Conservation (phyloP, 2,113 vertebrate genomes). For the Pelodiscus sinensis region DNA sequence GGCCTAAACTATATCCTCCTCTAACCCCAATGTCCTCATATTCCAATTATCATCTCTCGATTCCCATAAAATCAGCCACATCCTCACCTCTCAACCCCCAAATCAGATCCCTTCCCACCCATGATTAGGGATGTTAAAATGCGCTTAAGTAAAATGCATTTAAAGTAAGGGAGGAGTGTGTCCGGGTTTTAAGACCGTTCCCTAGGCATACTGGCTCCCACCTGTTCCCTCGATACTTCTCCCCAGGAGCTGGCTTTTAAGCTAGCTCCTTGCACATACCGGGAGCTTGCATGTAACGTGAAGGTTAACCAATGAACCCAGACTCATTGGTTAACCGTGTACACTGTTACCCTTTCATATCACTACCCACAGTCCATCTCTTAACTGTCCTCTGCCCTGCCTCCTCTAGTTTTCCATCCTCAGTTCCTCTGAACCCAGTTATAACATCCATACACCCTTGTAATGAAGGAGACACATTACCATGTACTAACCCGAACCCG, state of each 20-base stretch:
- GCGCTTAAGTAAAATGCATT: too few relatives aligned
- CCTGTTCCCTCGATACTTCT: too few relatives aligned
- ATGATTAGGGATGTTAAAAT: not conserved
- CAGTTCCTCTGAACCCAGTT: not conserved
- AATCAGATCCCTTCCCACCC: not conserved
- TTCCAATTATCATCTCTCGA: not conserved
- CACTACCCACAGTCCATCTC: not conserved
- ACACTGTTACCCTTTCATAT: too few relatives aligned
- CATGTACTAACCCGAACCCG: slow-evolving; percentile 84
- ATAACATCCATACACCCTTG: slow-evolving; percentile 48
- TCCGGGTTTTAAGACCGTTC: too few relatives aligned
- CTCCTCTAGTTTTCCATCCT: slow-evolving; percentile 10
- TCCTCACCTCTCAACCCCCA: not conserved
- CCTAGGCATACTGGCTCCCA: too few relatives aligned
- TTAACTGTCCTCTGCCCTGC: not conserved
- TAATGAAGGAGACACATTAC: slow-evolving; percentile 78
- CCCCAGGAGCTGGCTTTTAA: too few relatives aligned
- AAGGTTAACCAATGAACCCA: too few relatives aligned
- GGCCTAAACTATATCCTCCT: not conserved
- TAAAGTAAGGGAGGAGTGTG: too few relatives aligned
- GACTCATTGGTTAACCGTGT: too few relatives aligned
- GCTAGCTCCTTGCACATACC: too few relatives aligned
- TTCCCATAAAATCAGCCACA: not conserved
- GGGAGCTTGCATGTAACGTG: too few relatives aligned
- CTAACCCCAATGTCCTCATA: not conserved